Percentiles rank a stretch among this genome's conserved stretches.
Evolutionary conservation across 2,113 vertebrate species (phyloP).

Genomic region (Python bivittatus): DNA sequence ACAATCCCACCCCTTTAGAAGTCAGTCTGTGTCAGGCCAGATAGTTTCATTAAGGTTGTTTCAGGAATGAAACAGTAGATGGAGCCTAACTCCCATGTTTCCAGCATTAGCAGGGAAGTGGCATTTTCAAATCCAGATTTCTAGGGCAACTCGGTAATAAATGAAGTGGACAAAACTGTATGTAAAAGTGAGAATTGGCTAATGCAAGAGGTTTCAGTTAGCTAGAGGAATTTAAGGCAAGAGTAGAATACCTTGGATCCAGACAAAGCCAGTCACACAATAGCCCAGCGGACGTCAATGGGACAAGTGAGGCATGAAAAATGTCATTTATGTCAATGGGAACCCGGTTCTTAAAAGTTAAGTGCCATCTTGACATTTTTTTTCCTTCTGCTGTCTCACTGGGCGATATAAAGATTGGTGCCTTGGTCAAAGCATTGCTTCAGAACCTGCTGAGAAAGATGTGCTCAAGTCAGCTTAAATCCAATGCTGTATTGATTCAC

Average conservation of each 20-base stretch:
- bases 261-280: neutral
- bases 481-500: neutral
- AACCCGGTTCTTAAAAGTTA: neutral
- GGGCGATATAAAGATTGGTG: neutral
- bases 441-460: neutral
- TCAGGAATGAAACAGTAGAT: constrained; percentile 72
- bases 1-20: neutral
- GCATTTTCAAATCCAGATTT: constrained; percentile 54
- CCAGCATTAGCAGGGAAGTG: constrained; percentile 29
- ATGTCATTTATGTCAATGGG: neutral
- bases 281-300: neutral
- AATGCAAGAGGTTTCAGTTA: constrained; percentile 64
- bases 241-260: neutral
- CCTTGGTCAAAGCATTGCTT: neutral
- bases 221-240: constrained; percentile 65
- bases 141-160: constrained; percentile 37
- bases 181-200: constrained; percentile 58
- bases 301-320: neutral
- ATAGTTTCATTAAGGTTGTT: constrained; percentile 21
- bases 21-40: neutral
- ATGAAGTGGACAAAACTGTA: constrained; percentile 64
- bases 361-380: neutral
- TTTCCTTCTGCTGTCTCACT: neutral
- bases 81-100: constrained; percentile 73
- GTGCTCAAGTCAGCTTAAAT: neutral